phyloP scores from a whole-genome alignment of 2,888 invertebrate species.

The Chymomyza amoena region DNA sequence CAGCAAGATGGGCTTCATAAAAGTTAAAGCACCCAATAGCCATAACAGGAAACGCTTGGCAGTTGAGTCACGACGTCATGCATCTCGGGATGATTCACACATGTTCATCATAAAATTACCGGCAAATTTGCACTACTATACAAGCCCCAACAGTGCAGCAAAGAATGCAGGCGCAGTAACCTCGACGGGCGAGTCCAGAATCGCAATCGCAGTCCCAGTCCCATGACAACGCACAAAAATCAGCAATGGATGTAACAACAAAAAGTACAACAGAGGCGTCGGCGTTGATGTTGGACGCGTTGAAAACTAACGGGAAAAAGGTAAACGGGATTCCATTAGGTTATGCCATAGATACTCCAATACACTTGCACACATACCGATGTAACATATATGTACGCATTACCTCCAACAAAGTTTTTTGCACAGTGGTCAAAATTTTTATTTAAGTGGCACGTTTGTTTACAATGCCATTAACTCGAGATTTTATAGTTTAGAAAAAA shows the following conservation, averaged over 20 bases:
- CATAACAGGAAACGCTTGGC: conserved; percentile 90
- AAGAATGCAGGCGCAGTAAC: conserved; percentile 46
- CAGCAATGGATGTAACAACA: conserved; percentile 14
- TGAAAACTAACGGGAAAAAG: conserved; percentile 78
- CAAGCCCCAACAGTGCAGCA: conserved; percentile 79
- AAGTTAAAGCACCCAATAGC: conserved; percentile 86
- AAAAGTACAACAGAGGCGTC: conserved; percentile 48
- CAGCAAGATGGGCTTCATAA: conserved; percentile 86
- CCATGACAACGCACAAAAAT: conserved; percentile 47
- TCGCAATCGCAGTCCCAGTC: conserved; percentile 20
- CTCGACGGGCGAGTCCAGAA: conserved; percentile 21
- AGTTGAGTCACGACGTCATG: conserved; percentile 86
- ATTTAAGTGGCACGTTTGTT: not conserved
- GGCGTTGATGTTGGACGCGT: conserved; percentile 46
- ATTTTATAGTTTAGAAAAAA: too few species aligned
- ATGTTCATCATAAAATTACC: conserved; percentile 93
- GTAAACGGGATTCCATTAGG: conserved; percentile 77
- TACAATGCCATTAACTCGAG: too few species aligned
- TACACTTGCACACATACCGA: not conserved
- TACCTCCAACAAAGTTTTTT: not conserved
- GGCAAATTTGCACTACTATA: conserved; percentile 90
- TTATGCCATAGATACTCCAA: conserved; percentile 54
- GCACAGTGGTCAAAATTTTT: not conserved
- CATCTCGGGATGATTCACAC: conserved; percentile 87
- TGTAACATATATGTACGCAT: not conserved